Evolutionary conservation across 1,140 invertebrate species (phyloP).

Genomic region (Drosophila lowei): DNA sequence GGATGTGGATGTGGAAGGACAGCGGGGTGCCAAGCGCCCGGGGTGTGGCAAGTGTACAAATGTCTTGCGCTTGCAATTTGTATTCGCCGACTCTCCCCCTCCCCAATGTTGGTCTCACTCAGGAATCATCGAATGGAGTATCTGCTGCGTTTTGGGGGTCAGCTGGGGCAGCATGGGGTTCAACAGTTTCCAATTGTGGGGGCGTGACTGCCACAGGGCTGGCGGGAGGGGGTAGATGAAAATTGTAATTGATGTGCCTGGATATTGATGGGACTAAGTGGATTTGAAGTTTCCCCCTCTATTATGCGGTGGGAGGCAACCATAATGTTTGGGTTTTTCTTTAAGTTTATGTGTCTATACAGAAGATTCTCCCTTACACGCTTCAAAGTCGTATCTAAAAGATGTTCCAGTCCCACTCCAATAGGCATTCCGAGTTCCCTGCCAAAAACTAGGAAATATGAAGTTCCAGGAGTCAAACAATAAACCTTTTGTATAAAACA

Average conservation of each 20-base stretch:
- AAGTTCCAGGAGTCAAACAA: neutral
- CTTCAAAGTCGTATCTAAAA: neutral
- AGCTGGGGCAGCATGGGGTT: slow-evolving; percentile 40
- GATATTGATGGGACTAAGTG: slow-evolving; percentile 28
- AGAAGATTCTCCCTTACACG: too few species aligned
- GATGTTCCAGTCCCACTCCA: neutral
- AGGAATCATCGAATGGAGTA: slow-evolving; percentile 6
- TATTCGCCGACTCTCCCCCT: slow-evolving; percentile 44
- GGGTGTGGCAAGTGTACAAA: slow-evolving; percentile 61
- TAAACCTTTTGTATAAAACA: slow-evolving; percentile 1
- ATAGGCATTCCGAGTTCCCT: too few species aligned
- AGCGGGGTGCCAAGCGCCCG: neutral
- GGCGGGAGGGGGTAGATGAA: slow-evolving; percentile 10
- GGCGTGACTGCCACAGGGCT: slow-evolving; percentile 40
- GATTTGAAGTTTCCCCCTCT: slow-evolving; percentile 28
- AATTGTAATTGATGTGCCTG: slow-evolving; percentile 47
- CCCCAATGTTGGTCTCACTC: slow-evolving; percentile 6
- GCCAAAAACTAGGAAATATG: neutral
- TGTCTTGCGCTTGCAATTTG: slow-evolving; percentile 77
- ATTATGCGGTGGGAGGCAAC: neutral
- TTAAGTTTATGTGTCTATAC: too few species aligned
- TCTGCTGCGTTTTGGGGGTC: slow-evolving; percentile 46
- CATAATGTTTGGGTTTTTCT: too few species aligned
- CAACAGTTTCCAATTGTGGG: slow-evolving; percentile 53
- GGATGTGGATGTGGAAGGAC: too few species aligned